Conservation (phyloP, 1,140 invertebrate species). For the Idris sp. region DNA sequence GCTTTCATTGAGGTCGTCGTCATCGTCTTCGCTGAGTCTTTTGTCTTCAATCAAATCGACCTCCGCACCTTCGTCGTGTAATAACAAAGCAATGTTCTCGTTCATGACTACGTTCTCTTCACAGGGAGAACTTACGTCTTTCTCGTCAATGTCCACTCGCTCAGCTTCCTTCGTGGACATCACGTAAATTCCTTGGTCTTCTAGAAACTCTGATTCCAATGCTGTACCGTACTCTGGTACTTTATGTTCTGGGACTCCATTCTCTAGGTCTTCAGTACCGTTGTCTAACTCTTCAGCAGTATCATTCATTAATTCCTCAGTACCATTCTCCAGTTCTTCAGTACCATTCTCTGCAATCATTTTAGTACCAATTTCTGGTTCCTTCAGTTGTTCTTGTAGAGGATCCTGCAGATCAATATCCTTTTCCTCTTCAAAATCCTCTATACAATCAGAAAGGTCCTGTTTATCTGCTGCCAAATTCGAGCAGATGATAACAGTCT, state of each 20-base stretch:
- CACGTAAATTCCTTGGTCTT: constrained; percentile 29
- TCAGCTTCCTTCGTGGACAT: constrained; percentile 63
- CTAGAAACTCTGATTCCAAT: background rate
- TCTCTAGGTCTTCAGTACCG: background rate
- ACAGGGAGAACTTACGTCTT: constrained; percentile 59
- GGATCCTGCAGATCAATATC: constrained; percentile 16
- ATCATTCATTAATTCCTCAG: too few species aligned
- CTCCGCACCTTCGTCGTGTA: too few species aligned
- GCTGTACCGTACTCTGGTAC: too few species aligned
- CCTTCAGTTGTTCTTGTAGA: too few species aligned
- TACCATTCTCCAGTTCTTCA: background rate
- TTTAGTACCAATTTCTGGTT: too few species aligned
- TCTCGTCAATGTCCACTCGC: constrained; percentile 54
- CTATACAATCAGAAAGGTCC: constrained; percentile 48
- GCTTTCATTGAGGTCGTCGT: constrained; percentile 9
- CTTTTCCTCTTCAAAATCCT: constrained; percentile 46
- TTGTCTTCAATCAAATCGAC: background rate
- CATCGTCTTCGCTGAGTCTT: constrained; percentile 5
- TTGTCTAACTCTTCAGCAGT: too few species aligned
- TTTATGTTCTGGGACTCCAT: too few species aligned
- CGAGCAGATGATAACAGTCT: constrained; percentile 44
- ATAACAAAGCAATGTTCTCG: constrained; percentile 2
- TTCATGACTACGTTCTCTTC: constrained; percentile 20
- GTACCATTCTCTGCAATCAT: background rate
- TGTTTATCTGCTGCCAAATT: constrained; percentile 42